Conservation (phyloP, 2,797 vertebrate genomes). For the Dallia pectoralis region DNA sequence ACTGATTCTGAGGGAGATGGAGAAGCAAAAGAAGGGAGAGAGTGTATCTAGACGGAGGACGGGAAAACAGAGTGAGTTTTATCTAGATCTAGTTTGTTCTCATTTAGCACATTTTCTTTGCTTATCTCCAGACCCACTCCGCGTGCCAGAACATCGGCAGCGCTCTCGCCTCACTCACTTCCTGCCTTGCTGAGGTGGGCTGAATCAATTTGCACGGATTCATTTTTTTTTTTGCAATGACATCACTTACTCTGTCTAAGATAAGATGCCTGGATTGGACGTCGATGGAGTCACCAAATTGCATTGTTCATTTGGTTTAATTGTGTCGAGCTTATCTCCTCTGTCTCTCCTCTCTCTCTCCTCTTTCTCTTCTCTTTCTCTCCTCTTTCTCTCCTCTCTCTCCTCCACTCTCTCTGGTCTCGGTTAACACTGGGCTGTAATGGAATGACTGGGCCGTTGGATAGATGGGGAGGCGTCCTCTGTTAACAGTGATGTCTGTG, state of each 20-base stretch:
- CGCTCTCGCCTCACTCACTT: constrained; percentile 46
- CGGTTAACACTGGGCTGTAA: constrained; percentile 27
- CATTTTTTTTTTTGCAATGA: constrained; percentile 77
- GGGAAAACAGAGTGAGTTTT: constrained; percentile 24
- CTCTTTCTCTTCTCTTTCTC: not conserved
- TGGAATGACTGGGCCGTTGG: constrained; percentile 57
- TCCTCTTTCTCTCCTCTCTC: not conserved
- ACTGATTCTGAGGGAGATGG: not conserved
- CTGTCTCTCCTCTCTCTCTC: not conserved
- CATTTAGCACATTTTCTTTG: constrained; percentile 57
- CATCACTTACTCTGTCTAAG: constrained; percentile 75
- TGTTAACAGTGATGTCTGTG: constrained; percentile 76
- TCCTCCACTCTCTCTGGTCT: not conserved
- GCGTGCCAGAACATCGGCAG: constrained; percentile 35
- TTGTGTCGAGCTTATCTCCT: constrained; percentile 17
- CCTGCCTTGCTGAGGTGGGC: constrained; percentile 68
- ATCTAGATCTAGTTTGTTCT: constrained; percentile 36
- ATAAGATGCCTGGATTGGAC: constrained; percentile 80
- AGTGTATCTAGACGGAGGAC: not conserved
- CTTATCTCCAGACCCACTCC: constrained; percentile 67
- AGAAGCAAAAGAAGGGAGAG: not conserved
- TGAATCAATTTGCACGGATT: constrained; percentile 84
- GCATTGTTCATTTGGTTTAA: constrained; percentile 62
- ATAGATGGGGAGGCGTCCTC: constrained; percentile 76
- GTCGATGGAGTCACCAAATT: constrained; percentile 58